These are phyloP conservation scores for Manacus vitellinus DNA, from an alignment of 2,113 vertebrate genomes.

Conservation along the genomic window DNA sequence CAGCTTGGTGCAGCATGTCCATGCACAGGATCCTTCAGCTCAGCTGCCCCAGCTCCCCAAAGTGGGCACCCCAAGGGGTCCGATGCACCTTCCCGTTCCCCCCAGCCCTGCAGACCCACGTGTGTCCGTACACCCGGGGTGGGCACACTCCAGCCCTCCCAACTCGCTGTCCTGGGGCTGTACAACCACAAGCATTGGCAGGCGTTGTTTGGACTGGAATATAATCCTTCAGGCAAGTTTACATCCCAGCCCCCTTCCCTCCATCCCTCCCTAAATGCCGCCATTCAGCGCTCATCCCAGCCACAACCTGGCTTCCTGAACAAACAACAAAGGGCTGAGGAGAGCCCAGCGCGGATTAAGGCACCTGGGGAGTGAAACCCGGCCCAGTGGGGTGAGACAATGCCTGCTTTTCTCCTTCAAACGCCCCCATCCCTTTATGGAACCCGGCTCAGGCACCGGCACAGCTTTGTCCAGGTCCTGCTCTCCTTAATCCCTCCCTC, in stretches of 20 bases:
- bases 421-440: not conserved
- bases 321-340: not conserved
- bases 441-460: not conserved
- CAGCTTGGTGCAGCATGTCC: not conserved
- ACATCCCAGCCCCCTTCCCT: not conserved
- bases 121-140: fast-evolving
- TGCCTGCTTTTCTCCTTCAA: not conserved
- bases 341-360: not conserved
- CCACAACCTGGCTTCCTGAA: not conserved
- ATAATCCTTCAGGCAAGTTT: not conserved
- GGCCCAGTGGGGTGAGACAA: not conserved
- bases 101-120: not conserved
- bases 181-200: not conserved
- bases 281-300: not conserved
- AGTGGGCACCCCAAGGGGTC: too few relatives aligned
- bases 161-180: not conserved
- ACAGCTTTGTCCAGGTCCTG: not conserved
- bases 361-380: not conserved
- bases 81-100: fast-evolving
- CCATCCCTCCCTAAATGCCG: not conserved
- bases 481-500: not conserved
- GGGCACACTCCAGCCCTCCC: not conserved
- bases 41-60: not conserved
- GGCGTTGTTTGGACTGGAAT: not conserved
- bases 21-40: not conserved